Conservation (phyloP, 2,113 vertebrate species). For the Ptyas mucosa region DNA sequence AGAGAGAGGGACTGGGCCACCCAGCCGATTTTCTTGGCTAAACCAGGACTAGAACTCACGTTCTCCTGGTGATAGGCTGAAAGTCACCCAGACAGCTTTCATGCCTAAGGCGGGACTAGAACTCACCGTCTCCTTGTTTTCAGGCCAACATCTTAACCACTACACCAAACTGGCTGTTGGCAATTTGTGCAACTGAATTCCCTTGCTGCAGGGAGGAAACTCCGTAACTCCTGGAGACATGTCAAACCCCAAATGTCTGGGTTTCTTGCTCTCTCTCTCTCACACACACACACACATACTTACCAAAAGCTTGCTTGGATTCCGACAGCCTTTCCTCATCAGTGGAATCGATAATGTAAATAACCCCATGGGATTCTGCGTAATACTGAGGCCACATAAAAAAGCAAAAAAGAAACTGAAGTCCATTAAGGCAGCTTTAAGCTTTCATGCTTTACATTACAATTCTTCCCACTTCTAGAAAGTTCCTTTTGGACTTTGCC, state of each 20-base stretch:
- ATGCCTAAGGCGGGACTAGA: no score
- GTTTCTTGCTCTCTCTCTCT: neutral
- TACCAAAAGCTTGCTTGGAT: conserved; percentile 94
- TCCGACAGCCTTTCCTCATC: conserved; percentile 89
- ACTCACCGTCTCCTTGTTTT: no score
- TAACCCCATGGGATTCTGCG: conserved; percentile 93
- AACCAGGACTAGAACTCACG: no score
- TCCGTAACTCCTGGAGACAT: neutral
- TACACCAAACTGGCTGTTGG: neutral
- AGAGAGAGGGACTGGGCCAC: neutral
- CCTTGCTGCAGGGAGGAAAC: neutral
- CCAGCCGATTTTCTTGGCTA: no score
- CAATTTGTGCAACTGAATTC: neutral
- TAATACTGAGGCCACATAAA: conserved; percentile 81
- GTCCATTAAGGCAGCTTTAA: no score
- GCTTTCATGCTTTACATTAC: neutral
- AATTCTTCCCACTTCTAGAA: neutral
- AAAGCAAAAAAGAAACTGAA: neutral
- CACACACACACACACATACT: conserved; percentile 11
- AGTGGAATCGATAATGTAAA: conserved; percentile 96
- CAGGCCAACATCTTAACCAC: neutral
- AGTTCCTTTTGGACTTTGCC: neutral
- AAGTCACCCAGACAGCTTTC: no score
- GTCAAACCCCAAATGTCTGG: neutral
- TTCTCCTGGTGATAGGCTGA: no score